These are phyloP conservation scores for Gisinianus flammeolus DNA, from an alignment of 2,888 invertebrate species.

Conservation along the genomic window DNA sequence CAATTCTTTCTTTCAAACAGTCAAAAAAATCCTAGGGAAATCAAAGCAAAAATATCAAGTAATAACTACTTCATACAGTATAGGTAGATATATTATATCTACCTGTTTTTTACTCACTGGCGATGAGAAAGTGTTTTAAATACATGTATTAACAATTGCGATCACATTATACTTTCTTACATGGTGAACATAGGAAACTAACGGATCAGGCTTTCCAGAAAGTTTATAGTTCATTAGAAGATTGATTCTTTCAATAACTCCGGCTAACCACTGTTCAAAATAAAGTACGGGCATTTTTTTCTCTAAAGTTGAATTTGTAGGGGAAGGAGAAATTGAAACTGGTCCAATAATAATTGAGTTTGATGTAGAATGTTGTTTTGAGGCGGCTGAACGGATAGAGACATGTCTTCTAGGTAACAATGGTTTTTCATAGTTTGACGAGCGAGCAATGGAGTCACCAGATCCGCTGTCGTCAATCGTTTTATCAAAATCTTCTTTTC, in stretches of 20 bases:
- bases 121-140: no score
- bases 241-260: conserved; percentile 78
- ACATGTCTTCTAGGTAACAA: conserved; percentile 11
- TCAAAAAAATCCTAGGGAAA: conserved; percentile 70
- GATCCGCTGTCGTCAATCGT: not conserved
- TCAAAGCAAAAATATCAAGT: no score
- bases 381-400: conserved; percentile 4
- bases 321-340: conserved; percentile 3
- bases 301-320: conserved; percentile 5
- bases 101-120: no score
- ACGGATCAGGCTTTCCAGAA: conserved; percentile 70
- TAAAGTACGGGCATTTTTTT: conserved; percentile 3
- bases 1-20: conserved; percentile 74
- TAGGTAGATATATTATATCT: no score
- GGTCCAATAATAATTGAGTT: not conserved
- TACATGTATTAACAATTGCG: no score
- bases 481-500: conserved; percentile 33
- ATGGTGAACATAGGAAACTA: conserved; percentile 74
- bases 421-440: conserved; percentile 8
- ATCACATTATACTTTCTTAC: no score
- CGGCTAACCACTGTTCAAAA: conserved; percentile 75
- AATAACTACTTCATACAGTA: no score
- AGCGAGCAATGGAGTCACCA: not conserved
- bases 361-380: not conserved
- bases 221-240: conserved; percentile 71